A percentile compares a stretch with the other conserved stretches of the same genome.
Conservation (phyloP, 1,140 invertebrate genomes). For the Lycorma delicatula region DNA sequence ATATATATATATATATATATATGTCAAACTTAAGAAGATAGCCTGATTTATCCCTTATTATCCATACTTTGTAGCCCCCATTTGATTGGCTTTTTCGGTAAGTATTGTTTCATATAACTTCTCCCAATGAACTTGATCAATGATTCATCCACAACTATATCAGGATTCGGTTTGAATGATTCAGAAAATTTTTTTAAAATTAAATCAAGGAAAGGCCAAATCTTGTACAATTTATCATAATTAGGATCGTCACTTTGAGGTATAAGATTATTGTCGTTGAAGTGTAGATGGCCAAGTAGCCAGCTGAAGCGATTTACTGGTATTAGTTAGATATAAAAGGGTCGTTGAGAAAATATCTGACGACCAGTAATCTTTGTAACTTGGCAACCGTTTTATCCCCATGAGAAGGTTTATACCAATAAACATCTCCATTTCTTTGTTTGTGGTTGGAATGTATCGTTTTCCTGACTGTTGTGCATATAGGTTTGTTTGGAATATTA, state of each 20-base stretch:
- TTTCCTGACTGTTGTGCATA: conserved; percentile 20
- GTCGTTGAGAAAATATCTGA: conserved; percentile 32
- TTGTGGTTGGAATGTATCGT: conserved; percentile 14
- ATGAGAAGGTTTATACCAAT: conserved; percentile 32
- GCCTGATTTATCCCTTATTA: conserved; percentile 13
- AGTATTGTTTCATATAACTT: conserved; percentile 27
- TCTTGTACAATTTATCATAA: conserved; percentile 31
- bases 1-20: too few relatives aligned
- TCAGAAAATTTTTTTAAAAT: conserved; percentile 7
- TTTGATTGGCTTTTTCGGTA: conserved; percentile 26
- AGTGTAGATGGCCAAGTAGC: conserved; percentile 31
- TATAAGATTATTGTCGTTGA: conserved; percentile 28
- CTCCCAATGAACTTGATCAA: conserved; percentile 30
- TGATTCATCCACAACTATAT: conserved; percentile 25
- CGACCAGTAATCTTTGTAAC: conserved; percentile 35
- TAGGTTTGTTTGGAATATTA: conserved; percentile 24
- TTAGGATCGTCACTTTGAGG: conserved; percentile 17
- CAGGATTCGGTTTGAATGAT: conserved; percentile 12
- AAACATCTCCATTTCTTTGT: conserved; percentile 28
- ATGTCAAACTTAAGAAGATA: conserved; percentile 23
- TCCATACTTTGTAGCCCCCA: conserved; percentile 27
- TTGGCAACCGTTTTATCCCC: conserved; percentile 29
- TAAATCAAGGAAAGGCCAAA: conserved; percentile 21
- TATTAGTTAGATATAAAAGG: conserved; percentile 35
- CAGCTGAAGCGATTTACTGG: conserved; percentile 38